Percentiles rank a stretch among this genome's conserved stretches.
Conservation (phyloP, 2,888 invertebrate species). For the Leptinotarsa haldemani region DNA sequence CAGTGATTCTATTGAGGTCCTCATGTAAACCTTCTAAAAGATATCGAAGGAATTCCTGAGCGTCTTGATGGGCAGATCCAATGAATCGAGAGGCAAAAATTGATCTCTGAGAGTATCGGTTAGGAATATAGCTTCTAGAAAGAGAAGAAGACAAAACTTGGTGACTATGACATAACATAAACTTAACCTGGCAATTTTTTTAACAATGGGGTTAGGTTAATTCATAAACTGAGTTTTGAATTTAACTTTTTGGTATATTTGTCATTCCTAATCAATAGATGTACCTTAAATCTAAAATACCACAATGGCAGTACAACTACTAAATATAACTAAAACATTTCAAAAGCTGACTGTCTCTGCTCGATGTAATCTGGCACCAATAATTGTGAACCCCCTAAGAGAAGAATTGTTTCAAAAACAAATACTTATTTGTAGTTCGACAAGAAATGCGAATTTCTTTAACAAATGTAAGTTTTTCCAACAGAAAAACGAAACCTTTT, state of each 20-base stretch:
- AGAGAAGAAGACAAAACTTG: no score
- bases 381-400: constrained; percentile 48
- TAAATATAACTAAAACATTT: constrained; percentile 60
- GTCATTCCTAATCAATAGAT: no score
- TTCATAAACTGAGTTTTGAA: neutral
- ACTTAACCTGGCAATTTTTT: no score
- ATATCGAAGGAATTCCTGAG: no score
- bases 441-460: constrained; percentile 72
- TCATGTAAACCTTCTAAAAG: no score
- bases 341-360: constrained; percentile 59
- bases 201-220: no score
- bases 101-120: no score
- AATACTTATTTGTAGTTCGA: constrained; percentile 52
- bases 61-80: no score
- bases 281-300: neutral
- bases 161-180: no score
- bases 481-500: neutral
- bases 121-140: no score
- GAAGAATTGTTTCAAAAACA: constrained; percentile 39
- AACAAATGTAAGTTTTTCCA: constrained; percentile 73
- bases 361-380: constrained; percentile 49
- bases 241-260: neutral
- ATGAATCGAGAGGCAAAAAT: no score
- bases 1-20: no score
- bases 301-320: constrained; percentile 57